A percentile compares a stretch with the other conserved stretches of the same genome.
Conservation (phyloP, 2,113 vertebrate genomes). For the Cathartes aura region DNA sequence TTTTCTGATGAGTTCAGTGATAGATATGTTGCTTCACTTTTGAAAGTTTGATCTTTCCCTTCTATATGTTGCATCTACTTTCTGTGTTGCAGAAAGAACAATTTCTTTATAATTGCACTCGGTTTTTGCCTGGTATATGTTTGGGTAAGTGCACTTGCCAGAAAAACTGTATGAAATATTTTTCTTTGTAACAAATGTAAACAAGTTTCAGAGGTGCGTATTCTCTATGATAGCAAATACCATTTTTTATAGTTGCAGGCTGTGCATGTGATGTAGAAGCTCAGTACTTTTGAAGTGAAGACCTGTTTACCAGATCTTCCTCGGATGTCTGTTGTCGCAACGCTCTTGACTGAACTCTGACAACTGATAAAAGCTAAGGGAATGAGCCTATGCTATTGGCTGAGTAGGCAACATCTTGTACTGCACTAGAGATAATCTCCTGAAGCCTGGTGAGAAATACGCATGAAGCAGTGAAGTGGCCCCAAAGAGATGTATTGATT, state of each 20-base stretch:
- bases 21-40: not conserved
- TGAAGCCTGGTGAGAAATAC: not conserved
- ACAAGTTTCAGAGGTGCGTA: not conserved
- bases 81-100: not conserved
- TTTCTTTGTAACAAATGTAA: not conserved
- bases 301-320: not conserved
- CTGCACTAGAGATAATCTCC: not conserved
- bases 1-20: not conserved
- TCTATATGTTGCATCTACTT: not conserved
- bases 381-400: rapidly evolving
- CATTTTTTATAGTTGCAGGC: not conserved
- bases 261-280: not conserved
- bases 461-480: not conserved
- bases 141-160: not conserved
- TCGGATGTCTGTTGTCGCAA: not conserved
- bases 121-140: not conserved
- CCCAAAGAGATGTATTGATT: not conserved
- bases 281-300: not conserved
- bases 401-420: not conserved
- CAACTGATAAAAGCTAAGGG: not conserved
- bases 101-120: not conserved
- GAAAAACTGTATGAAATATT: not conserved
- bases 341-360: not conserved
- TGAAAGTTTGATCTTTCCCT: not conserved
- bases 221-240: not conserved